Conservation (phyloP, 1,140 invertebrate species). For the Acyrthosiphon pisum region DNA sequence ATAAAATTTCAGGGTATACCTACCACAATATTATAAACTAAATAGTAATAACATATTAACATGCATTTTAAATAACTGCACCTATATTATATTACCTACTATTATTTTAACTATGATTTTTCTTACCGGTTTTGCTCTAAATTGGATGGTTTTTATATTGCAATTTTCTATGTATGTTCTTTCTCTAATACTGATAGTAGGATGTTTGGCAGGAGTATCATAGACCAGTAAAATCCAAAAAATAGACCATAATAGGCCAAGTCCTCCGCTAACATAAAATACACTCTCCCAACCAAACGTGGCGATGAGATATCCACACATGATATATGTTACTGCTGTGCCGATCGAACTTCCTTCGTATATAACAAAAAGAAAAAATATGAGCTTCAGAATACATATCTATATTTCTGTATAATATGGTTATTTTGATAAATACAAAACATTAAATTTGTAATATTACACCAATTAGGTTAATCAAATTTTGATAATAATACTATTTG, state of each 20-base stretch:
- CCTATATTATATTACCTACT: too few species aligned
- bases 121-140: conserved; percentile 35
- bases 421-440: background rate
- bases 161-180: conserved; percentile 39
- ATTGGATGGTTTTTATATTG: background rate
- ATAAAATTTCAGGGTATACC: too few species aligned
- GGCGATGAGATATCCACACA: conserved; percentile 73
- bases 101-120: background rate
- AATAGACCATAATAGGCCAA: conserved; percentile 79
- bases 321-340: conserved; percentile 73
- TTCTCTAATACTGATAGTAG: conserved; percentile 76
- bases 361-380: background rate
- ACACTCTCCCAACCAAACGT: conserved; percentile 76
- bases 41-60: background rate
- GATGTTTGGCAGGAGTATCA: conserved; percentile 79
- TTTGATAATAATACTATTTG: too few species aligned
- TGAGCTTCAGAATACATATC: background rate
- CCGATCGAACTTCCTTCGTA: conserved; percentile 72
- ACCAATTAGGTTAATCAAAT: background rate
- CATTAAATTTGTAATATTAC: background rate
- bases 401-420: background rate
- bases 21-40: too few species aligned
- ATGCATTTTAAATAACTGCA: background rate
- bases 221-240: conserved; percentile 78
- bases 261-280: conserved; percentile 74